Conservation (phyloP, 2,888 invertebrate species). For the Calameuta filiformis region DNA sequence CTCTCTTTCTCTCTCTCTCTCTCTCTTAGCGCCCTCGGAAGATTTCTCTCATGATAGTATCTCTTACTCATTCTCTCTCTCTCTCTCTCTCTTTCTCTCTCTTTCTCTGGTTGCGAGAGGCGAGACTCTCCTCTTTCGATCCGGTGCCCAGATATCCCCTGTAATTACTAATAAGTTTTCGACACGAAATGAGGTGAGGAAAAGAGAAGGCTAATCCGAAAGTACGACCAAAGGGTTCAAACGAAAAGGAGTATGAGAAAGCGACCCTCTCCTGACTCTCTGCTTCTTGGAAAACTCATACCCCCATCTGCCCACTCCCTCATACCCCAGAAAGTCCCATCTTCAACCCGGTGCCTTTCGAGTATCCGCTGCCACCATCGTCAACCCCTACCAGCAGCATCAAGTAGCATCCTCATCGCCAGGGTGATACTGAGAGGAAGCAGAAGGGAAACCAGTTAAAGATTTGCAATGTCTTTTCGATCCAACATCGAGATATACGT, state of each 20-base stretch:
- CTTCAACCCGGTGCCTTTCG: neutral
- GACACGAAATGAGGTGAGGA: conserved; percentile 66
- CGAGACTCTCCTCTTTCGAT: conserved; percentile 49
- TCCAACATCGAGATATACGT: conserved; percentile 64
- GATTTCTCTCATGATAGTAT: too few species aligned
- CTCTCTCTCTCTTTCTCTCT: neutral
- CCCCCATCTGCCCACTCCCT: neutral
- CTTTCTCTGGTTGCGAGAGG: neutral
- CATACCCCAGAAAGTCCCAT: neutral
- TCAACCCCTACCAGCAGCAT: conserved; percentile 6
- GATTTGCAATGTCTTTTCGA: conserved; percentile 67
- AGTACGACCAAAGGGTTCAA: conserved; percentile 62
- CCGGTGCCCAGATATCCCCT: conserved; percentile 57
- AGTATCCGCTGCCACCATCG: conserved; percentile 7
- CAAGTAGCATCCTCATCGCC: conserved; percentile 20
- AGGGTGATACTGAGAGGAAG: conserved; percentile 25
- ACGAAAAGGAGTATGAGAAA: conserved; percentile 23
- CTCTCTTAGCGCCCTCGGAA: too few species aligned
- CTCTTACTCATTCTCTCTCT: too few species aligned
- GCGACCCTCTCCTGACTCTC: conserved; percentile 33
- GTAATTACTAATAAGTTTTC: conserved; percentile 67
- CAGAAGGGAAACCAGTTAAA: conserved; percentile 63
- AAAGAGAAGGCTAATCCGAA: conserved; percentile 66
- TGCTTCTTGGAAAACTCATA: conserved; percentile 39
- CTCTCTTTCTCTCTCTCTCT: too few species aligned